phyloP scores from a whole-genome alignment of 2,113 vertebrate species.

The Alethe castanea region DNA sequence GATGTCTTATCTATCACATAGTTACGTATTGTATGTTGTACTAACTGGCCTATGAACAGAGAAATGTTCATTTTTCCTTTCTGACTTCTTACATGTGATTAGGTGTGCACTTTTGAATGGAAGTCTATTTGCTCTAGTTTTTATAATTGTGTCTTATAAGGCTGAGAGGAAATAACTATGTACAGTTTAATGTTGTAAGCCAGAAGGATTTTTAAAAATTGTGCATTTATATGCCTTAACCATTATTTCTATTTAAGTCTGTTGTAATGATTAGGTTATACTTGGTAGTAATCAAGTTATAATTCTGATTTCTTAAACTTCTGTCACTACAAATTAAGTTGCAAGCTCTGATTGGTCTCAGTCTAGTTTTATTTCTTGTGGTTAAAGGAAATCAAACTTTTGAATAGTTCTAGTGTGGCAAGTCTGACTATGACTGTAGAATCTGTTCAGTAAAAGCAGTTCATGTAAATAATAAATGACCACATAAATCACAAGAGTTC shows the following conservation, averaged over 20 bases:
- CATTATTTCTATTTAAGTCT: neutral
- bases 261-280: neutral
- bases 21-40: neutral
- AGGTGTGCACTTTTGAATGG: neutral
- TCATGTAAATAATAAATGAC: neutral
- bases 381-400: neutral
- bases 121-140: neutral
- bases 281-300: neutral
- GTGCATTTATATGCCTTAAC: neutral
- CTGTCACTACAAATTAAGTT: neutral
- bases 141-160: neutral
- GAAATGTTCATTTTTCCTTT: neutral
- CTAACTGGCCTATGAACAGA: neutral
- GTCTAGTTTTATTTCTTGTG: neutral
- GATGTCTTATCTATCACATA: neutral
- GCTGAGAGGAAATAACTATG: neutral
- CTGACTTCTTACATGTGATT: neutral
- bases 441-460: neutral
- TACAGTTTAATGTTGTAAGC: neutral
- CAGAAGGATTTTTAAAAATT: neutral
- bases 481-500: neutral
- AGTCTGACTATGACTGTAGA: neutral
- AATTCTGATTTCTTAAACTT: neutral
- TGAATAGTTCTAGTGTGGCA: neutral
- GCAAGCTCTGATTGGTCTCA: neutral